Percentiles rank a stretch among this genome's conserved stretches.
Evolutionary conservation across 2,113 vertebrate genomes (phyloP).

Genomic region (Tichodroma muraria): DNA sequence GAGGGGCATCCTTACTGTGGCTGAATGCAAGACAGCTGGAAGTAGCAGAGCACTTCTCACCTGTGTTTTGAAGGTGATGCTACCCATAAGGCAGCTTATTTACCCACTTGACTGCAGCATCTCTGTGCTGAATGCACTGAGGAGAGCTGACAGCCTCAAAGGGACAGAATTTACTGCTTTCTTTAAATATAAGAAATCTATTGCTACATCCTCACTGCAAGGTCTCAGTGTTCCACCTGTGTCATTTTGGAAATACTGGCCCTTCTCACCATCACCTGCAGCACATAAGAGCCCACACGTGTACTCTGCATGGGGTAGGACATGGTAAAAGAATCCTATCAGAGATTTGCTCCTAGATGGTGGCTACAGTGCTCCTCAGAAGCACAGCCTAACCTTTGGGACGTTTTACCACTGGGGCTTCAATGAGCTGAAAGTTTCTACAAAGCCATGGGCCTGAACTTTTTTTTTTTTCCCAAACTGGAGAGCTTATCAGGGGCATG

Average conservation of each 20-base stretch:
- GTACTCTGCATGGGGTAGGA: not conserved
- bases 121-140: not conserved
- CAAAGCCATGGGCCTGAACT: not conserved
- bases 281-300: fast-evolving
- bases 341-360: not conserved
- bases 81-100: not conserved
- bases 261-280: not conserved
- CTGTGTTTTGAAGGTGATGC: not conserved
- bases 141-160: not conserved
- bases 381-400: not conserved
- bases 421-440: not conserved
- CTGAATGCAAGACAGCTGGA: not conserved
- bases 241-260: not conserved
- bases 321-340: not conserved
- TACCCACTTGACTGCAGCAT: not conserved
- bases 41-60: not conserved
- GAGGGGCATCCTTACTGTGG: not conserved
- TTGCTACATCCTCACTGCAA: not conserved
- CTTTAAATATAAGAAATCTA: not conserved
- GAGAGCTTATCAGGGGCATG: not conserved
- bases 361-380: not conserved
- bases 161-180: not conserved
- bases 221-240: not conserved
- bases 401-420: not conserved
- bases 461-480: not conserved